phyloP scores from a whole-genome alignment of 2,888 invertebrate genomes.

The Julus scandinavius region DNA sequence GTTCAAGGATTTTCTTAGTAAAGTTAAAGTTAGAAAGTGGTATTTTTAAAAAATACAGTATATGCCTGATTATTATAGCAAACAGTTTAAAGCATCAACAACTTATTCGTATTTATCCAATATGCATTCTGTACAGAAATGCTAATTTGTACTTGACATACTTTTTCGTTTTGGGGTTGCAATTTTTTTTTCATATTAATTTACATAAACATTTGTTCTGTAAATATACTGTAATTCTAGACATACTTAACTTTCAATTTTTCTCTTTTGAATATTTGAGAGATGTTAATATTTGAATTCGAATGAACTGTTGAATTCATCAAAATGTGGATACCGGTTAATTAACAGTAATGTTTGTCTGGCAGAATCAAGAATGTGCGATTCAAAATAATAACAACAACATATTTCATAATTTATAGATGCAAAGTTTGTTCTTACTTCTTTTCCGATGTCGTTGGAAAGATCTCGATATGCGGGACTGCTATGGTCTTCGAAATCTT shows the following conservation, averaged over 20 bases:
- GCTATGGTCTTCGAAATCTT: slow-evolving; percentile 85
- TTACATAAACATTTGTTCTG: not conserved
- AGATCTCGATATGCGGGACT: slow-evolving; percentile 87
- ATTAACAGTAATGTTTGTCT: not conserved
- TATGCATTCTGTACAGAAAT: not conserved
- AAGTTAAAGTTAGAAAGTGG: not conserved
- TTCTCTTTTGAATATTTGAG: too few relatives aligned
- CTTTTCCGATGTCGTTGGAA: slow-evolving; percentile 81
- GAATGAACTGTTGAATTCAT: too few relatives aligned
- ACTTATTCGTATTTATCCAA: not conserved
- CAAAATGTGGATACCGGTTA: too few relatives aligned
- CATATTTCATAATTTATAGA: not conserved
- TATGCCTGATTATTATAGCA: not conserved
- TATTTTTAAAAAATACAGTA: not conserved
- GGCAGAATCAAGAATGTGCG: too few relatives aligned
- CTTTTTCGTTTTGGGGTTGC: not conserved
- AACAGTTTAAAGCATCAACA: not conserved
- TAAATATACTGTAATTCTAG: not conserved
- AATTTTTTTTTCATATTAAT: not conserved
- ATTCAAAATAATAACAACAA: too few relatives aligned
- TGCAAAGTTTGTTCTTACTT: slow-evolving; percentile 70
- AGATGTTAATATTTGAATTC: too few relatives aligned
- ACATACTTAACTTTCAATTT: too few relatives aligned
- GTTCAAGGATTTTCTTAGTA: not conserved
- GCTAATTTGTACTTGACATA: not conserved